phyloP scores from a whole-genome alignment of 92 coral and sea anemone genomes.

The Bergia puertoricense region DNA sequence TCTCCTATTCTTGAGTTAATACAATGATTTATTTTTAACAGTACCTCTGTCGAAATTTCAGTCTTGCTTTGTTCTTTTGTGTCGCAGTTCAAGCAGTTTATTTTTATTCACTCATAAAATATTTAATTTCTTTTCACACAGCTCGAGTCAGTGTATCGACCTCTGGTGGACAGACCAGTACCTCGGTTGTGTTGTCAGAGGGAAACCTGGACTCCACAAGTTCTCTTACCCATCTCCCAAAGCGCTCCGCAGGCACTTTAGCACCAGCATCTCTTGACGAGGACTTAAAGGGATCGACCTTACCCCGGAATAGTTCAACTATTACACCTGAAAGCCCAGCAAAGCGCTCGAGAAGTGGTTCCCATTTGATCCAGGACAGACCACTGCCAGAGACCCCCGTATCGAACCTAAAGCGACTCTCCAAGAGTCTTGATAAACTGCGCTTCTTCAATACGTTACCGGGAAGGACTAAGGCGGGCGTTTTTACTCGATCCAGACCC shows the following conservation, averaged over 20 bases:
- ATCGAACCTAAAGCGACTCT: constrained; percentile 66
- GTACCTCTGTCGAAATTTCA: neutral
- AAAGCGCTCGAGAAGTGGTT: constrained; percentile 68
- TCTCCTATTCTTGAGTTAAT: no score
- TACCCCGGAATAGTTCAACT: neutral
- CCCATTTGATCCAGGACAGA: constrained; percentile 73
- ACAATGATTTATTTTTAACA: no score
- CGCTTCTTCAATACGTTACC: constrained; percentile 72
- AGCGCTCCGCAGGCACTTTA: neutral
- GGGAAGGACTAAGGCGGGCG: constrained; percentile 45
- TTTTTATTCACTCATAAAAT: neutral
- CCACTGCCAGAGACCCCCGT: constrained; percentile 83
- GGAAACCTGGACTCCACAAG: constrained; percentile 56
- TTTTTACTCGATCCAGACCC: constrained; percentile 48
- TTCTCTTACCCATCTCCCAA: constrained; percentile 38
- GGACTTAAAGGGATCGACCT: constrained; percentile 3
- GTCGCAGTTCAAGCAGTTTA: neutral
- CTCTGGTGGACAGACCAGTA: constrained; percentile 50
- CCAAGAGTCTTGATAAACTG: constrained; percentile 83
- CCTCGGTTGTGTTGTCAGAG: constrained; percentile 54
- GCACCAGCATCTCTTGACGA: constrained; percentile 3
- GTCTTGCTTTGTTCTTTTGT: neutral
- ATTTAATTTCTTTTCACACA: constrained; percentile 2
- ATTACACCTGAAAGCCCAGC: constrained; percentile 30
- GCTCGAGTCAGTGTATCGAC: constrained; percentile 53